Percentiles rank a stretch among this genome's conserved stretches.
These are phyloP conservation scores for Sciurus carolinensis DNA, from an alignment of 2,797 vertebrate genomes.

Conservation along the genomic window DNA sequence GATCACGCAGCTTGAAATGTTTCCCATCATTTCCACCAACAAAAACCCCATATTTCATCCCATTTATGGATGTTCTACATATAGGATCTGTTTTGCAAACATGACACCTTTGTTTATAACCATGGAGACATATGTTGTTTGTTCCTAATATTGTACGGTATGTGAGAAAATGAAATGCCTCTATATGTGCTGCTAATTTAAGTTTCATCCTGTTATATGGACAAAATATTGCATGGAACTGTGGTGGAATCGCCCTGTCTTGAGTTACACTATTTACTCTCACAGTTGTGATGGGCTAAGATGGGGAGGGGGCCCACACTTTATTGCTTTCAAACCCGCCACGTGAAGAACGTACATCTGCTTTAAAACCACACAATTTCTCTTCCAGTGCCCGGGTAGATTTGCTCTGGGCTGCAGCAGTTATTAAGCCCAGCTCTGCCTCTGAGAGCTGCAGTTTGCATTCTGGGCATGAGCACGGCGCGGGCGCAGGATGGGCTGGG, in stretches of 20 bases:
- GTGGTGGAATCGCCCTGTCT: conserved; percentile 55
- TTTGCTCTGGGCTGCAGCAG: conserved; percentile 52
- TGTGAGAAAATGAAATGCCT: conserved; percentile 76
- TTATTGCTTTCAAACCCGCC: conserved; percentile 80
- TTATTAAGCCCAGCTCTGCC: conserved; percentile 21
- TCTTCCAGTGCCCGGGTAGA: conserved; percentile 58
- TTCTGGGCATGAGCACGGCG: accelerated
- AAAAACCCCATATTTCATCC: conserved; percentile 64
- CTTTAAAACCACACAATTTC: conserved; percentile 64
- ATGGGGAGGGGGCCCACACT: conserved; percentile 40
- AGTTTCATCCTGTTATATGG: conserved; percentile 69
- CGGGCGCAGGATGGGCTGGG: conserved; percentile 4
- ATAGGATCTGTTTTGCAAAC: conserved; percentile 85
- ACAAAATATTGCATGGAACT: conserved; percentile 71
- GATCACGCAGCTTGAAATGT: conserved; percentile 21
- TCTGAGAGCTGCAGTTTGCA: conserved; percentile 67
- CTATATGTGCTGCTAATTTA: conserved; percentile 70
- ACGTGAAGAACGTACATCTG: conserved; percentile 77
- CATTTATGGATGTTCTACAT: conserved; percentile 77
- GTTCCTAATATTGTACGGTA: conserved; percentile 80
- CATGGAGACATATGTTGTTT: conserved; percentile 85
- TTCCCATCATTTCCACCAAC: conserved; percentile 44
- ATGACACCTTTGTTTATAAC: conserved; percentile 86
- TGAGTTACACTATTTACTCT: conserved; percentile 77
- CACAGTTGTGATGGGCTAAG: conserved; percentile 70